Base-by-base conservation (phyloP, 2,797 vertebrate genomes). In the Oreochromis grahami region DNA sequence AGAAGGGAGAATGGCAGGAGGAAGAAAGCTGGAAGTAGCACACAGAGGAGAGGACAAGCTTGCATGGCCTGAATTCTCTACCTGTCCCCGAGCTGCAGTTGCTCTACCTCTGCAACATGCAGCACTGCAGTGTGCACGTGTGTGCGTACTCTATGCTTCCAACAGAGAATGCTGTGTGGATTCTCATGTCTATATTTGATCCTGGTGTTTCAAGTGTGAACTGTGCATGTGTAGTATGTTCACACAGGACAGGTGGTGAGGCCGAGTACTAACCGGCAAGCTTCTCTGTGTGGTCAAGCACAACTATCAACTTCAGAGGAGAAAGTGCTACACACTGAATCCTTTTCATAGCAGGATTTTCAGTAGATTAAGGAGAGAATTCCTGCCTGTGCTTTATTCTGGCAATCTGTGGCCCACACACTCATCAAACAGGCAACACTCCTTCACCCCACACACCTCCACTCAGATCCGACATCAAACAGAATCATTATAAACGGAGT, bases 11-110 rank as follows among this genome's bases (percentile, higher is more conserved):
- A 24, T 1, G 43, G 90, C 76, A 50, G 77, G 84, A 70, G 92
- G 85, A 76, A 52, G 21, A 84, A 55, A 41, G 85, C n/a, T 6
- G 81, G 79, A 84, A 8, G 11, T 76, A 89, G 89, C 87, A 89
- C 88, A 90, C 38, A 1, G 79, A 68, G 79, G 82, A 81, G 72
- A 86, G 85, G 84, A 82, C 48, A 6, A 82, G 86, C 43, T 29
- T 2, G 65, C 38, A 72, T 93, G 94, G 84, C 93, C 93, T 92
- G 90, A 88, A 94, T 94, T 93, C 89, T 87, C 80, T 72, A 80
- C 77, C 78, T 84, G 87, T 92, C 86, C 91, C 84, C 83, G 84
- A 90, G 86, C 85, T 89, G 83, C 89, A 83, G 83, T 76, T 74
- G 68, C 86, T 79, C 82, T 88, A 77, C 77, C 84, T 77, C 94